phyloP scores from a whole-genome alignment of 64 coral and sea anemone species.

The Catalaphyllia jardinei region DNA sequence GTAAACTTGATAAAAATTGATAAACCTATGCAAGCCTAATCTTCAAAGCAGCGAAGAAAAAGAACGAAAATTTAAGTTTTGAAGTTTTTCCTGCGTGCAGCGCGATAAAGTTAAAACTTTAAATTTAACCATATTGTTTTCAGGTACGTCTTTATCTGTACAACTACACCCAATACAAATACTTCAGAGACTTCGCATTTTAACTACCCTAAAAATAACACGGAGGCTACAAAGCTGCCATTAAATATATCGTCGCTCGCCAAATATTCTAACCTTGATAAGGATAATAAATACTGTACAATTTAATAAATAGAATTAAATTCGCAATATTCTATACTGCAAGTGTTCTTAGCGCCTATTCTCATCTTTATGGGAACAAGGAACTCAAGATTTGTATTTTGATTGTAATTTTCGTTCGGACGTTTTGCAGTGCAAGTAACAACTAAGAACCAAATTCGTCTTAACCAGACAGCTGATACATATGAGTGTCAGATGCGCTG shows the following conservation, averaged over 20 bases:
- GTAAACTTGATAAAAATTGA: not conserved
- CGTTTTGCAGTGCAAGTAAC: not conserved
- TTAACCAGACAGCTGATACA: not conserved
- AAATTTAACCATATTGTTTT: not conserved
- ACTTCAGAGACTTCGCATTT: not conserved
- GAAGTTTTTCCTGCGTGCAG: not conserved
- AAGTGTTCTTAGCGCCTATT: conserved; percentile 9
- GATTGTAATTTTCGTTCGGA: not conserved
- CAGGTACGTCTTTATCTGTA: not conserved
- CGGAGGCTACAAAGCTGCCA: not conserved
- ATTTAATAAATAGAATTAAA: conserved; percentile 44
- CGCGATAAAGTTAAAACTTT: not conserved
- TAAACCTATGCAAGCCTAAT: not conserved
- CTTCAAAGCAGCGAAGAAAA: not conserved
- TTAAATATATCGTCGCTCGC: not conserved
- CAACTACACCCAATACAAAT: not conserved
- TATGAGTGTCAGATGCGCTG: not conserved
- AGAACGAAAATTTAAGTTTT: not conserved
- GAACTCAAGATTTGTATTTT: not conserved
- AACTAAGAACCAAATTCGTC: not conserved
- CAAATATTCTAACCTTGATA: not conserved
- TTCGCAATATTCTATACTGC: conserved; percentile 24
- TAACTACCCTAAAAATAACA: not conserved
- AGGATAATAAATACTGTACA: conserved; percentile 49
- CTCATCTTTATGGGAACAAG: not conserved